A percentile compares a stretch with the other conserved stretches of the same genome.
Evolutionary conservation across 2,797 vertebrate species (phyloP).

Genomic region (Platyrinchus mystaceus): DNA sequence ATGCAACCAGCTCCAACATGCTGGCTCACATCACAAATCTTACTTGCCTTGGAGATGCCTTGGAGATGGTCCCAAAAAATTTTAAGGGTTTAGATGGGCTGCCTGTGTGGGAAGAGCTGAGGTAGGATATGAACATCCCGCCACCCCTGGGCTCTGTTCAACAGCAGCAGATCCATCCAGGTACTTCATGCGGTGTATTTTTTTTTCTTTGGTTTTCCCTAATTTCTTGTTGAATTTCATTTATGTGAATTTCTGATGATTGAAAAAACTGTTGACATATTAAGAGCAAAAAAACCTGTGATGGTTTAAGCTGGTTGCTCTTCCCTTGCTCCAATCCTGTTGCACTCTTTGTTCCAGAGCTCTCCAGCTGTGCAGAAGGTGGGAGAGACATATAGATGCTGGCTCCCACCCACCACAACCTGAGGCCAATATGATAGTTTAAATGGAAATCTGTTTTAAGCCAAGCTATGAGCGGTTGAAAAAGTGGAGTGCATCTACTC

Average conservation of each 20-base stretch:
- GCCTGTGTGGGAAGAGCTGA: background rate
- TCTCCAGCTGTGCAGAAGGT: background rate
- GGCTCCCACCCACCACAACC: background rate
- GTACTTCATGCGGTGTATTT: background rate
- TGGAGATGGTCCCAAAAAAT: background rate
- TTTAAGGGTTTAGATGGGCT: background rate
- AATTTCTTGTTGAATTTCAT: background rate
- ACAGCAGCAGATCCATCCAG: background rate
- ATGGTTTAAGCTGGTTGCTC: background rate
- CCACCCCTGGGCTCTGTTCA: background rate
- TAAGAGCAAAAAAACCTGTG: background rate
- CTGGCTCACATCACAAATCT: background rate
- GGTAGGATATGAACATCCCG: background rate
- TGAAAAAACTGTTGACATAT: background rate
- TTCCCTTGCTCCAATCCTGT: background rate
- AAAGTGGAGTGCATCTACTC: background rate
- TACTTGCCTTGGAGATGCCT: background rate
- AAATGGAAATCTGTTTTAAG: slow-evolving; percentile 20
- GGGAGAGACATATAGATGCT: background rate
- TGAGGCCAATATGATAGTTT: background rate
- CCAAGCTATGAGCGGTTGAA: slow-evolving; percentile 20
- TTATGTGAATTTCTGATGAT: background rate
- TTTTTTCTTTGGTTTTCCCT: background rate
- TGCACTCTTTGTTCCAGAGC: background rate
- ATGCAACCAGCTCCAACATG: background rate